These are phyloP conservation scores for Malurus melanocephalus DNA, from an alignment of 2,113 vertebrate species.

Conservation along the genomic window DNA sequence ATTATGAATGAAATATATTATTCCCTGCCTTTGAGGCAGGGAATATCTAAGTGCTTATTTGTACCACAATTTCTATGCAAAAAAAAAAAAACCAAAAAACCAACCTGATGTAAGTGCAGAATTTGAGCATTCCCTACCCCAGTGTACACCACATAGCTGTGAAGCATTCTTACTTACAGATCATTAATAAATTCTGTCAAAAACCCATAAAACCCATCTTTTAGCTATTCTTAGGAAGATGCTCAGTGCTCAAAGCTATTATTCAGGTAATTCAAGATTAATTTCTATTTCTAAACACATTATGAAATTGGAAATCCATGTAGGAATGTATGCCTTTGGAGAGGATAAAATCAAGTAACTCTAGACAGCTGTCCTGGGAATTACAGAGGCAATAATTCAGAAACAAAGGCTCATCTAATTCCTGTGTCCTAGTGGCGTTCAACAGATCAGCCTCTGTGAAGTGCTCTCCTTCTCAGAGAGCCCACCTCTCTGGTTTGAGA, in stretches of 20 bases:
- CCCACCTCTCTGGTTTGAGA: background rate
- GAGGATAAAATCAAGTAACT: background rate
- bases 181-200: background rate
- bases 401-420: background rate
- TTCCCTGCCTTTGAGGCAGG: background rate
- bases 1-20: no score
- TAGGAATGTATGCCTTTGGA: background rate
- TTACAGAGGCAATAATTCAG: background rate
- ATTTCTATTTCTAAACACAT: slow-evolving; percentile 7
- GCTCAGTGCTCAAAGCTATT: background rate
- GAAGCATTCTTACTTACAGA: background rate
- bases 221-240: background rate
- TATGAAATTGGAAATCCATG: background rate
- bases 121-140: background rate
- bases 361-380: background rate
- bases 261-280: background rate
- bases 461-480: background rate
- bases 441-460: background rate
- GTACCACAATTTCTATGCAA: background rate
- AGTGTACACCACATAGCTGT: background rate
- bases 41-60: background rate
- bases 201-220: background rate
- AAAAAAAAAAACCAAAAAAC: background rate
- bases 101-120: background rate
- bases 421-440: background rate